Base-by-base conservation (phyloP, 1,140 invertebrate species). In the Euschistus heros region DNA sequence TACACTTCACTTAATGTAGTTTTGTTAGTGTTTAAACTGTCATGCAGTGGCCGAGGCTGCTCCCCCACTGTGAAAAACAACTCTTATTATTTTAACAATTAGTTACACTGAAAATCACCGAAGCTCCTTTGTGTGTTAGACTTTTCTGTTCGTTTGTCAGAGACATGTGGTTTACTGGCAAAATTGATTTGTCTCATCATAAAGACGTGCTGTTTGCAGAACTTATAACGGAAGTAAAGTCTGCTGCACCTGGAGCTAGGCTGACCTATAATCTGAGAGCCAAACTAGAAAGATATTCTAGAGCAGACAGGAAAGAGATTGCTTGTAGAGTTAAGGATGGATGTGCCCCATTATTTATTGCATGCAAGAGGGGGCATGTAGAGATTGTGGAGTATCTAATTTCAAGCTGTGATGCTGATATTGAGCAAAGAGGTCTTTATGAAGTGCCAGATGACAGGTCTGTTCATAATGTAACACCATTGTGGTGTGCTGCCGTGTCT, bases 401-500 rank as follows among this genome's bases (percentile, higher is more conserved):
- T 57, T 83, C 81, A 57, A 81, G 84, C 24, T 95, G 92, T 74
- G 79, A 82, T 70, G 90, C 89, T 7, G 85, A 93, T 71, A 82
- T 94, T 10, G 92, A 95, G 75, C 89, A 92, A 73, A 80, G 84
- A 64, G 91, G 92, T 70, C 76, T 84, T 27, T 89, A 86, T 71
- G 86, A 88, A 76, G 84, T 85, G 10, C 81, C 81, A 1, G 83
- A 86, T 70, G 85, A 86, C 69, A 76, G 82, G 69, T 85, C 87
- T 37, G 82, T 86, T 24, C 90, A 94, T 76, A 82, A 80, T 71
- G 91, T 93, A 0, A 92, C 92, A 1, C 91, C 92, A 15, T 75
- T 96, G n/a, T 95, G 91, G 92, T 93, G 89, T 77, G 91, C 92
- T 15, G 87, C 92, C 7, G 92, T 95, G 7, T 87, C 88, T n/a